Base-by-base conservation (phyloP, 35 echinoderm and acorn worm species). In the Lytechinus variegatus region DNA sequence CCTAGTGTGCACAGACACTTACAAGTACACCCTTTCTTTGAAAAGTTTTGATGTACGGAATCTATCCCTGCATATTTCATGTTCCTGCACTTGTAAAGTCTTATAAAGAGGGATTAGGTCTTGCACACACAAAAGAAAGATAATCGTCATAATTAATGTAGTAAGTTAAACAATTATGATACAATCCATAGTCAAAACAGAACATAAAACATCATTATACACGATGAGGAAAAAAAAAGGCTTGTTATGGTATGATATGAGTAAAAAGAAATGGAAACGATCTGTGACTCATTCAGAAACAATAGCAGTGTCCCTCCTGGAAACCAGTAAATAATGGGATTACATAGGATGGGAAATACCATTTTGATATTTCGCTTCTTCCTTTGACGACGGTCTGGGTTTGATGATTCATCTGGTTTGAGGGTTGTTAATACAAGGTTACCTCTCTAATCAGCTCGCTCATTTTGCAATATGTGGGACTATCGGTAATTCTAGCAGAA, bases 351-450 rank as follows among this genome's bases (percentile, higher is more conserved):
- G 66, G 66, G 66, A 79, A 79, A 79, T 79, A 79, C 66, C 66
- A 79, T 79, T 79, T 79, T 79, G 66, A 79, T 79, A 79, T 79
- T 79, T 79, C n/a, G 16, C 66, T 79, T 79, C 66, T 79, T 79
- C 66, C 66, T 16, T 79, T 79, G 66, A 79, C 8, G 66, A 79
- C 66, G n/a, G 66, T 6, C 66, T 79, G n/a, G 66, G 66, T 79
- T 24, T n/a, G 66, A 79, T 79, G 66, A 79, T 79, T 79, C 66
- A 79, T 79, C 66, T 79, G 66, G 66, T 79, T 79, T 79, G 66
- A 79, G 66, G 66, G 66, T 79, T 79, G 66, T 79, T 79, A 24
- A 16, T 16, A 79, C 66, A 79, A 79, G 66, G 66, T 79, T 79
- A 79, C 66, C 66, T 79, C 2, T 79, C 16, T 79, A 79, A 79